Conservation (phyloP, 2,888 invertebrate species). For the Dorcus parallelipipedus region DNA sequence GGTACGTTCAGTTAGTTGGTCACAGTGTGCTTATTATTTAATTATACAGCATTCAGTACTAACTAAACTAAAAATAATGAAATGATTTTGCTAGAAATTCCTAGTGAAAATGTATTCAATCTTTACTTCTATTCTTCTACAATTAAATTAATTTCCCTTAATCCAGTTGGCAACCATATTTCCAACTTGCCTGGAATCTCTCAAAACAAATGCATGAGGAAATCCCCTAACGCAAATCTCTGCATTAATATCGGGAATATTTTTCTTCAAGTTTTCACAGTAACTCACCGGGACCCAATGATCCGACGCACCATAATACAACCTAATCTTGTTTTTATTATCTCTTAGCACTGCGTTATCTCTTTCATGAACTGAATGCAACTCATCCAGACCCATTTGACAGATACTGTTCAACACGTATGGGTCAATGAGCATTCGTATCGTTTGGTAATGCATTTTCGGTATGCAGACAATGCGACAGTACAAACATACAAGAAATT, state of each 20-base stretch:
- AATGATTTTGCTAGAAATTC: too few species aligned
- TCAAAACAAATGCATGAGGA: constrained; percentile 79
- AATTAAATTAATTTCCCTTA: constrained; percentile 3
- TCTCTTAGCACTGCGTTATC: constrained; percentile 28
- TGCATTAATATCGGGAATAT: constrained; percentile 60
- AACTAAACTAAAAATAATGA: too few species aligned
- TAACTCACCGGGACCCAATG: constrained; percentile 78
- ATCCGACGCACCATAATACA: constrained; percentile 77
- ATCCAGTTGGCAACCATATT: constrained; percentile 39
- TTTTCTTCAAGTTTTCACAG: constrained; percentile 61
- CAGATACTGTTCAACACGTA: background rate
- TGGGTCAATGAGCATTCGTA: background rate
- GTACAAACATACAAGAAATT: constrained; percentile 55
- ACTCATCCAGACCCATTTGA: background rate
- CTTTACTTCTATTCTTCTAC: background rate
- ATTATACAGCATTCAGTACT: too few species aligned
- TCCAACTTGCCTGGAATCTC: constrained; percentile 58
- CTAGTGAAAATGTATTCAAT: too few species aligned
- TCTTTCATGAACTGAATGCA: background rate
- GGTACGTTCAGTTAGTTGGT: too few species aligned
- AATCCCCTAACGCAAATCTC: constrained; percentile 58
- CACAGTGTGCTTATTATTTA: too few species aligned
- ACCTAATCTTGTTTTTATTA: constrained; percentile 61
- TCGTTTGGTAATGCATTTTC: background rate
- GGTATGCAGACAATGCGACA: constrained; percentile 45